Conservation (phyloP, 2,797 vertebrate genomes). For the Gadopsis bispinosus region DNA sequence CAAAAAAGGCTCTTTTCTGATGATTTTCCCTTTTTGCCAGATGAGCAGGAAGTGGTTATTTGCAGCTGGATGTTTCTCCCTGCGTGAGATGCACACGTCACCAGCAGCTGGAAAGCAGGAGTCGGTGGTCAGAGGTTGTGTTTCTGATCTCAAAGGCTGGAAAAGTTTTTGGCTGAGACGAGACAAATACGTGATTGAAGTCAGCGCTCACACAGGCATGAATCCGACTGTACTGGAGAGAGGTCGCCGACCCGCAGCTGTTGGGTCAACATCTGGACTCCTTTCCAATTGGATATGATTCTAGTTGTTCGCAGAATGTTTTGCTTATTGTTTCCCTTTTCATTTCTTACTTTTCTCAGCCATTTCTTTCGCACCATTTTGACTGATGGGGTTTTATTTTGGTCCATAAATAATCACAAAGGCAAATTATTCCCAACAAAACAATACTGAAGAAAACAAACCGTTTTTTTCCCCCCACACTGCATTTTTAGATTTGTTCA, state of each 20-base stretch:
- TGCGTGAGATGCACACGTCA: slow-evolving; percentile 21
- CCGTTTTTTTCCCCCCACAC: no score
- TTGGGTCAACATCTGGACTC: slow-evolving; percentile 9
- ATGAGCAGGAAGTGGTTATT: slow-evolving; percentile 33
- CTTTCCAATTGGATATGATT: slow-evolving; percentile 4
- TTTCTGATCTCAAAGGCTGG: slow-evolving; percentile 34
- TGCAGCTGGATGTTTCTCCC: slow-evolving; percentile 22
- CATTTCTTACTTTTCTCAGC: background rate
- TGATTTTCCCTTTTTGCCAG: background rate
- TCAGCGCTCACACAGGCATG: slow-evolving; percentile 4
- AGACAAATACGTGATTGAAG: slow-evolving; percentile 30
- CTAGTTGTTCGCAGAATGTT: background rate
- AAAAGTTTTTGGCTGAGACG: slow-evolving; percentile 20
- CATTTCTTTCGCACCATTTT: background rate
- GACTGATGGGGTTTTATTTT: background rate
- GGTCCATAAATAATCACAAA: background rate
- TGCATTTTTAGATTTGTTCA: no score
- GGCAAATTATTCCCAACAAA: background rate
- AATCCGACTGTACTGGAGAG: background rate
- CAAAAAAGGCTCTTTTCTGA: background rate
- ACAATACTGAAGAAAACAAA: background rate
- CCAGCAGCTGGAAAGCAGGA: slow-evolving; percentile 46
- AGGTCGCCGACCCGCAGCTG: slow-evolving; percentile 40
- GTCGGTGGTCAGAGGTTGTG: slow-evolving; percentile 34
- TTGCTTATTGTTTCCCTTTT: background rate